Conservation (phyloP, 2,113 vertebrate genomes). For the Leuciscus idus region DNA sequence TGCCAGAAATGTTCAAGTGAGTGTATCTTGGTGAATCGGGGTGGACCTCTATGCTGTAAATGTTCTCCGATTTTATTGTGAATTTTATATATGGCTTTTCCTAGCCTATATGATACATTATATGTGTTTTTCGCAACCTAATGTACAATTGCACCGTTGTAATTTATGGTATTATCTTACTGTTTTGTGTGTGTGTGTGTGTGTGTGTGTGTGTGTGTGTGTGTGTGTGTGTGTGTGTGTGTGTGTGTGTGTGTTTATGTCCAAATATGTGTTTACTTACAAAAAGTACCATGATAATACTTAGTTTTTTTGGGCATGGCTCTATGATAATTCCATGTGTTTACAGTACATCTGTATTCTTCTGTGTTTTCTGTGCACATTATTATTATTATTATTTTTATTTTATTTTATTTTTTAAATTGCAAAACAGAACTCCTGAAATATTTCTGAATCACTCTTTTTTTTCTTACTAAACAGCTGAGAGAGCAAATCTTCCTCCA, state of each 20-base stretch:
- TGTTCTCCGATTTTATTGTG: background rate
- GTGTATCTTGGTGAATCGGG: background rate
- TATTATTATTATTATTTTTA: too few relatives aligned
- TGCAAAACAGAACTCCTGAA: background rate
- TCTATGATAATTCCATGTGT: too few relatives aligned
- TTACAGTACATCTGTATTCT: too few relatives aligned
- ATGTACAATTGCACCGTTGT: background rate
- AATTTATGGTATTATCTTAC: background rate
- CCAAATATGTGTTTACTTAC: background rate
- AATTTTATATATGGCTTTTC: background rate
- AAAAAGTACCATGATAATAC: too few relatives aligned
- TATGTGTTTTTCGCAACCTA: background rate
- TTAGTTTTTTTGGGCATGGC: too few relatives aligned
- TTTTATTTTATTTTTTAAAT: background rate
- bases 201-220: background rate
- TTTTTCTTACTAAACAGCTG: background rate
- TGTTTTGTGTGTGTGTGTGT: background rate
- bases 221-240: too few relatives aligned
- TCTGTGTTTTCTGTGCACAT: too few relatives aligned
- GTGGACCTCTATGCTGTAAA: background rate
- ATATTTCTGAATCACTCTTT: background rate
- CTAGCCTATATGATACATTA: background rate
- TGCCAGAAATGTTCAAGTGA: background rate
- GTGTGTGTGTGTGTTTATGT: background rate
- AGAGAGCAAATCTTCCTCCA: conserved; percentile 10